Conservation (phyloP, 2,797 vertebrate species). For the Stomatorhinus walkeri region DNA sequence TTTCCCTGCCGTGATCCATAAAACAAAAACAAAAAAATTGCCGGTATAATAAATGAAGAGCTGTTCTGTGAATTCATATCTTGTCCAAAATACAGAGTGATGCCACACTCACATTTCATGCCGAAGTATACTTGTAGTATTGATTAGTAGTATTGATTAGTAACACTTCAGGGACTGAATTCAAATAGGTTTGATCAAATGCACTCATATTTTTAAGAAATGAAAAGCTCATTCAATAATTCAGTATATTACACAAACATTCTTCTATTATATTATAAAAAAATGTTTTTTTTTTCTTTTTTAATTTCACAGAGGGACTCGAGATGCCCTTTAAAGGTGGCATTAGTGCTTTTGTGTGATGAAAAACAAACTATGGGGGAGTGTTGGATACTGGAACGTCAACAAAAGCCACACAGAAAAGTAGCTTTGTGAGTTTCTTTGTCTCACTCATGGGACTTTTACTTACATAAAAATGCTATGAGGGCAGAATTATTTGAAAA, state of each 20-base stretch:
- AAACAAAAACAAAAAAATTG: not conserved
- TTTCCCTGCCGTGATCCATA: not conserved
- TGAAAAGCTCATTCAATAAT: slow-evolving; percentile 6
- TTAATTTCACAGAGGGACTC: not conserved
- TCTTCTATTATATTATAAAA: not conserved
- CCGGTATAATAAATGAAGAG: not conserved
- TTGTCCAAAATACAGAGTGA: not conserved
- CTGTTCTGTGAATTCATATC: not conserved
- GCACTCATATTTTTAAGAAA: slow-evolving; percentile 9
- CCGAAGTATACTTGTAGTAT: not conserved
- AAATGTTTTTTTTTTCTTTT: not conserved
- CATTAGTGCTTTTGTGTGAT: slow-evolving; percentile 11
- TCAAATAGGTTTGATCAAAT: not conserved
- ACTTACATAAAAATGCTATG: not conserved
- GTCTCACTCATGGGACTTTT: not conserved
- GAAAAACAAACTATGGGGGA: slow-evolving; percentile 1
- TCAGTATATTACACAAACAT: not conserved
- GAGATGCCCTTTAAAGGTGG: slow-evolving; percentile 5
- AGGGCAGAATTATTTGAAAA: not conserved
- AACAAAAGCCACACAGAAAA: not conserved
- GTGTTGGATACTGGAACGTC: not conserved
- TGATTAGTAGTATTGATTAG: slow-evolving; percentile 1
- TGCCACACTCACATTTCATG: not conserved
- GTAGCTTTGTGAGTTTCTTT: not conserved
- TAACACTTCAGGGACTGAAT: slow-evolving; percentile 1